Conservation (phyloP, 2,797 vertebrate genomes). For the Sciurus carolinensis region DNA sequence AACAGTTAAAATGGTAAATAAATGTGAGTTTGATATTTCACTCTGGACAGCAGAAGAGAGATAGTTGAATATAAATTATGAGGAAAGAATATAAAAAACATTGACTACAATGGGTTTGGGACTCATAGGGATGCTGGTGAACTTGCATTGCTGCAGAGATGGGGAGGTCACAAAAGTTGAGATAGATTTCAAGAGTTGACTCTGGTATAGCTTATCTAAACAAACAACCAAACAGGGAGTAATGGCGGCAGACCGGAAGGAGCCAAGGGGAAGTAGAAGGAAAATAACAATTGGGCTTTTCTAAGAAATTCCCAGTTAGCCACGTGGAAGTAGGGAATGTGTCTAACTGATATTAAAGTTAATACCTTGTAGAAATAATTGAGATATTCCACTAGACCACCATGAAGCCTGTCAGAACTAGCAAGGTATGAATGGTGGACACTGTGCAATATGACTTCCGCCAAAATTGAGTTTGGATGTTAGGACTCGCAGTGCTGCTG, state of each 20-base stretch:
- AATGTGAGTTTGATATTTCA: neutral
- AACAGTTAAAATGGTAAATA: neutral
- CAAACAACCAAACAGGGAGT: neutral
- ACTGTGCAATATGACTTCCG: neutral
- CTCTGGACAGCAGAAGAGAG: neutral
- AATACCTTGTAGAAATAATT: neutral
- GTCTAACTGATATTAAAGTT: neutral
- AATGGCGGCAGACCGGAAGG: neutral
- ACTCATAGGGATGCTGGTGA: neutral
- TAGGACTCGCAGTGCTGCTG: neutral
- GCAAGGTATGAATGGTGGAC: neutral
- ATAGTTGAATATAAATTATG: neutral
- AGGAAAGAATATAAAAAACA: neutral
- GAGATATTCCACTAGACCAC: neutral
- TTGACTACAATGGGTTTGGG: neutral
- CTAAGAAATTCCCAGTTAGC: neutral
- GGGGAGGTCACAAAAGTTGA: neutral
- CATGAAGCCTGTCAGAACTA: neutral
- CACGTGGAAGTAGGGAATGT: accelerated
- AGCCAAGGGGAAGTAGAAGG: neutral
- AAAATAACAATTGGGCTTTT: neutral
- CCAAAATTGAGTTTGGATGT: neutral
- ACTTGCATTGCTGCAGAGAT: neutral
- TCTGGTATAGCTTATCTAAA: neutral
- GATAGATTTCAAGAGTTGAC: neutral